A percentile compares a stretch with the other conserved stretches of the same genome.
phyloP scores from a whole-genome alignment of 2,888 invertebrate species.

The Lagria hirta region DNA sequence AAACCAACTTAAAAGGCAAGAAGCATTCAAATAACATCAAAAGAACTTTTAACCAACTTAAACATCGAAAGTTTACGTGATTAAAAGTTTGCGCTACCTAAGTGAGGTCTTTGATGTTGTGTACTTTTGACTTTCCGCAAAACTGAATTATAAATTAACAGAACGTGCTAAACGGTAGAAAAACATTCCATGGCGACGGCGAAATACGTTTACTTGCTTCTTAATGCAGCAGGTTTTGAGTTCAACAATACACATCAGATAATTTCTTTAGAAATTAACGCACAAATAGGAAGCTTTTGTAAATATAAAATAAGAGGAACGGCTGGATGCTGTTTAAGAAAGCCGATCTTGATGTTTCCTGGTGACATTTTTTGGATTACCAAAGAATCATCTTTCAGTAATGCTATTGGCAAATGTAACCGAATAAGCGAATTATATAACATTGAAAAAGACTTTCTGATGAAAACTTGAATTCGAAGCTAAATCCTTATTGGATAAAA shows the following conservation, averaged over 20 bases:
- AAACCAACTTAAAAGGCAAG: no score
- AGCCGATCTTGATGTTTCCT: slow-evolving; percentile 1
- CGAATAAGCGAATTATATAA: no score
- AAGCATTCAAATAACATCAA: background rate
- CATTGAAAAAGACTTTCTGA: no score
- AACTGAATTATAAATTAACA: slow-evolving; percentile 14
- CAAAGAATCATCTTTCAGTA: slow-evolving; percentile 1
- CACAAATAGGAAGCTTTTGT: background rate
- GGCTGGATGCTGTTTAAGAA: slow-evolving; percentile 3
- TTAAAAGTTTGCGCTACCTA: slow-evolving; percentile 2
- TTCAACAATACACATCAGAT: no score
- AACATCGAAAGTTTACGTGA: slow-evolving; percentile 8
- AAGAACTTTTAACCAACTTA: slow-evolving; percentile 6
- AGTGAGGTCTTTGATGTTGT: slow-evolving; percentile 14
- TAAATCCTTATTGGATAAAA: no score
- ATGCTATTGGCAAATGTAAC: no score
- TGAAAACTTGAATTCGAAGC: no score
- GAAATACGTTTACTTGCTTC: slow-evolving; percentile 6
- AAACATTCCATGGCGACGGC: slow-evolving; percentile 4
- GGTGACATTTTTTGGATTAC: slow-evolving; percentile 1
- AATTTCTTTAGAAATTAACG: no score
- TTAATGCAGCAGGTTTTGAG: no score
- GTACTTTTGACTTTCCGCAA: slow-evolving; percentile 10
- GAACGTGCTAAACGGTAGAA: slow-evolving; percentile 8
- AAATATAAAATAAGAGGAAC: slow-evolving; percentile 1